A percentile compares a stretch with the other conserved stretches of the same genome.
These are phyloP conservation scores for Semaprochilodus insignis DNA, from an alignment of 2,797 vertebrate genomes.

Conservation along the genomic window DNA sequence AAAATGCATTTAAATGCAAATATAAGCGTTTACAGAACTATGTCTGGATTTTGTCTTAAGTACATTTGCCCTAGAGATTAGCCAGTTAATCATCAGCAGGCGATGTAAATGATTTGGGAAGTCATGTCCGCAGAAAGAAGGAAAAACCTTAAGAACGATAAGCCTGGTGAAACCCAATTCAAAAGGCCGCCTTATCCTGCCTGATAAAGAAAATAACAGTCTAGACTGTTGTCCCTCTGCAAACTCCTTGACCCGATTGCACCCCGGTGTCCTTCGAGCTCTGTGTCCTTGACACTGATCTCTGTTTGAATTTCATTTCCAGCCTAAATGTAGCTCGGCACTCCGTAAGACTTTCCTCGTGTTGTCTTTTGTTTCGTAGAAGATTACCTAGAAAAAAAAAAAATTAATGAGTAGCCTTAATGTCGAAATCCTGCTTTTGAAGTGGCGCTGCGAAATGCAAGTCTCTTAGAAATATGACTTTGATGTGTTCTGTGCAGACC, in stretches of 20 bases:
- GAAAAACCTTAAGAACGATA: background rate
- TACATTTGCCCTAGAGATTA: conserved; percentile 6
- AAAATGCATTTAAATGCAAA: conserved; percentile 12
- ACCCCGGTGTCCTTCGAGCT: conserved; percentile 14
- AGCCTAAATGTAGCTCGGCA: background rate
- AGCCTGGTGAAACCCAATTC: background rate
- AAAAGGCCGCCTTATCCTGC: conserved; percentile 24
- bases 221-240: conserved; percentile 20
- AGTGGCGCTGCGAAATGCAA: background rate
- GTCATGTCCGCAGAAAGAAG: background rate
- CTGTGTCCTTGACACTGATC: conserved; percentile 38
- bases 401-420: conserved; percentile 23
- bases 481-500: background rate
- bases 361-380: background rate
- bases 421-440: conserved; percentile 15
- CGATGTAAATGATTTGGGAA: too few species aligned
- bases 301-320: conserved; percentile 24
- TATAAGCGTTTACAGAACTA: background rate
- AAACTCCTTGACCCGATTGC: conserved; percentile 22
- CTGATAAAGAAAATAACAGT: conserved; percentile 31
- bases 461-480: conserved; percentile 17
- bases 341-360: background rate
- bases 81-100: background rate
- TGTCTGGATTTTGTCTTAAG: conserved; percentile 14
- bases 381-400: background rate